These are phyloP conservation scores for Prionailurus bengalensis DNA, from an alignment of 2,113 vertebrate species.

Conservation along the genomic window DNA sequence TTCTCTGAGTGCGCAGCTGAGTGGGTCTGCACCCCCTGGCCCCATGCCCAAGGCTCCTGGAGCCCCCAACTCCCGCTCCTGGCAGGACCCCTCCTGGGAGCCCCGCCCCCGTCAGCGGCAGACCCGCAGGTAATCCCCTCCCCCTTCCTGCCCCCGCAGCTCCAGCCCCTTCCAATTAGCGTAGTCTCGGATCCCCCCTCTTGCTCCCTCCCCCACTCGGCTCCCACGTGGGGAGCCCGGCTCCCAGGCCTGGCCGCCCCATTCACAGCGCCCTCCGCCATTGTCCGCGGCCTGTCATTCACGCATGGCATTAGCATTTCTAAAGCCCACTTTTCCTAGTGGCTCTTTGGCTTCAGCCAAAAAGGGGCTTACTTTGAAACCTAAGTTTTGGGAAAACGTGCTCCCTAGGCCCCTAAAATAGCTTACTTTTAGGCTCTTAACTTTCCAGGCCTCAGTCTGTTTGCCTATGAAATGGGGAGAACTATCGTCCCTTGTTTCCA, in stretches of 20 bases:
- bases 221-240: slow-evolving; percentile 62
- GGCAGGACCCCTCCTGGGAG: not conserved
- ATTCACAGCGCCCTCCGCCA: slow-evolving; percentile 51
- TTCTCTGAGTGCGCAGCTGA: not conserved
- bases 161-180: slow-evolving; percentile 25
- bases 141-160: not conserved
- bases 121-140: not conserved
- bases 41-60: not conserved
- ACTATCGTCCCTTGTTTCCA: not conserved
- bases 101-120: not conserved
- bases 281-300: slow-evolving; percentile 75
- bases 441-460: slow-evolving; percentile 1
- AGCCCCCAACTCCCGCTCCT: not conserved
- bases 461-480: slow-evolving; percentile 48
- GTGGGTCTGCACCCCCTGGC: not conserved
- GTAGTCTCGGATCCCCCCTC: not conserved
- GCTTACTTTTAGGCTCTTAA: slow-evolving; percentile 14
- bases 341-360: not conserved
- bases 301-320: slow-evolving; percentile 70
- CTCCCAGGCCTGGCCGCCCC: slow-evolving; percentile 51
- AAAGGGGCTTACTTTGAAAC: slow-evolving; percentile 65
- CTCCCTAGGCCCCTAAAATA: slow-evolving; percentile 4
- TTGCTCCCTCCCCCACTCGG: not conserved
- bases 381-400: slow-evolving; percentile 14
- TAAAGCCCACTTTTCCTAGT: slow-evolving; percentile 66